Percentiles rank a stretch among this genome's conserved stretches.
phyloP scores from a whole-genome alignment of 2,888 invertebrate species.

The Sphecodes monilicornis region DNA sequence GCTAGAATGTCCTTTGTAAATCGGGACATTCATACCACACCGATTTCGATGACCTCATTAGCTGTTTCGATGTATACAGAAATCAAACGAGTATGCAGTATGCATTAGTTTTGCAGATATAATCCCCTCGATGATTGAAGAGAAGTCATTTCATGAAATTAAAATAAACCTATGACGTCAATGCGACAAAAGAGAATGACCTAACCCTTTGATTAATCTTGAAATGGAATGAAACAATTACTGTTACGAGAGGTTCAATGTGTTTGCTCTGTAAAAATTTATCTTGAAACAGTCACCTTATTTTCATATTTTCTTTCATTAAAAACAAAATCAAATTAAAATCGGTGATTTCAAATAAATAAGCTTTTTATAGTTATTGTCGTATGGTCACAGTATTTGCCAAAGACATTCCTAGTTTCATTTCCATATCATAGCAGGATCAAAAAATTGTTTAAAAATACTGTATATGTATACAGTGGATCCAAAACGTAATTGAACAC shows the following conservation, averaged over 20 bases:
- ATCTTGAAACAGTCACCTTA: not conserved
- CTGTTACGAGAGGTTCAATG: not conserved
- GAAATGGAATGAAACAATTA: not conserved
- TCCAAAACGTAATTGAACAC: no score
- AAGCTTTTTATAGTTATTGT: no score
- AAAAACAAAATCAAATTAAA: not conserved
- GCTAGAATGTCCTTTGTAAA: not conserved
- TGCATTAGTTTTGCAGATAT: not conserved
- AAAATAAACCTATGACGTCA: not conserved
- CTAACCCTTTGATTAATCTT: not conserved
- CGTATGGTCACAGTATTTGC: no score
- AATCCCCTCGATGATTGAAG: not conserved
- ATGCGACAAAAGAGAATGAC: not conserved
- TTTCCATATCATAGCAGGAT: no score
- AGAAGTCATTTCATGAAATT: not conserved
- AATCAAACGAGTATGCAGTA: not conserved
- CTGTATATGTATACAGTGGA: no score
- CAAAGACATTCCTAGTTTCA: no score
- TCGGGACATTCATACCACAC: not conserved
- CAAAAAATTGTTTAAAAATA: no score
- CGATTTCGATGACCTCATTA: not conserved
- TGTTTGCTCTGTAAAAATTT: not conserved
- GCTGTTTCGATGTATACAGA: not conserved
- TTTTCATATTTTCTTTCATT: not conserved
- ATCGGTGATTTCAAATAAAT: not conserved